Evolutionary conservation across 2,113 vertebrate species (phyloP).

Genomic region (Hepsetus odoe): DNA sequence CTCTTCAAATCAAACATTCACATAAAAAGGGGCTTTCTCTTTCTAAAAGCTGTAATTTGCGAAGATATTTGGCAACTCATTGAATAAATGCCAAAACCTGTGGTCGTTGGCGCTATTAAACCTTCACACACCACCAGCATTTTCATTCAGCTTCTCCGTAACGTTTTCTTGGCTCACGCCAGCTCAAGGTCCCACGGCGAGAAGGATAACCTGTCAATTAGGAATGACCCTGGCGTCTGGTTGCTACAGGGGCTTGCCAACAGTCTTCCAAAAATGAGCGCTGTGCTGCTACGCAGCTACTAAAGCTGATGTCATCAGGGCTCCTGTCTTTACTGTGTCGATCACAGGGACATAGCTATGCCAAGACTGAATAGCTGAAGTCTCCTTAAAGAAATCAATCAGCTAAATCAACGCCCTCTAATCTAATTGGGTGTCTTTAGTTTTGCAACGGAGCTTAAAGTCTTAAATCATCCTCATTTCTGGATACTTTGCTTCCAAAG

Average conservation of each 20-base stretch:
- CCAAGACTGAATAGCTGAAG: background rate
- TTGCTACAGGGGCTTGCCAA: constrained; percentile 40
- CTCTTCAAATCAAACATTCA: too few species aligned
- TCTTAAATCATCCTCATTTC: too few species aligned
- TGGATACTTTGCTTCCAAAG: too few species aligned
- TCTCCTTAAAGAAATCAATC: background rate
- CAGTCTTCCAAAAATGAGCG: constrained; percentile 38
- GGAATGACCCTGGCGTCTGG: constrained; percentile 44
- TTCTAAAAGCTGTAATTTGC: background rate
- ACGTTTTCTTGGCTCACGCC: constrained; percentile 33
- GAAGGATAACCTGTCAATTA: constrained; percentile 58
- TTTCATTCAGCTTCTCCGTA: constrained; percentile 30
- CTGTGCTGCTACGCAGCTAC: constrained; percentile 14
- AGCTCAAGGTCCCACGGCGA: constrained; percentile 23
- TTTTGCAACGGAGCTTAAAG: too few species aligned
- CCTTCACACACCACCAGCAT: constrained; percentile 54
- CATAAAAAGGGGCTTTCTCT: background rate
- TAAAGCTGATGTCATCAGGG: constrained; percentile 55
- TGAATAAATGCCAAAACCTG: background rate
- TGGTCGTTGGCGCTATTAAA: too few species aligned
- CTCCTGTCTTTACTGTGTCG: constrained; percentile 31
- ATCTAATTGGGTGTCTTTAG: too few species aligned
- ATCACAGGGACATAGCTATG: background rate
- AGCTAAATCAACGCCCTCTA: too few species aligned
- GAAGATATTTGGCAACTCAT: background rate